Conservation (phyloP, 1,140 invertebrate genomes). For the Trachymyrmex cornetzi region DNA sequence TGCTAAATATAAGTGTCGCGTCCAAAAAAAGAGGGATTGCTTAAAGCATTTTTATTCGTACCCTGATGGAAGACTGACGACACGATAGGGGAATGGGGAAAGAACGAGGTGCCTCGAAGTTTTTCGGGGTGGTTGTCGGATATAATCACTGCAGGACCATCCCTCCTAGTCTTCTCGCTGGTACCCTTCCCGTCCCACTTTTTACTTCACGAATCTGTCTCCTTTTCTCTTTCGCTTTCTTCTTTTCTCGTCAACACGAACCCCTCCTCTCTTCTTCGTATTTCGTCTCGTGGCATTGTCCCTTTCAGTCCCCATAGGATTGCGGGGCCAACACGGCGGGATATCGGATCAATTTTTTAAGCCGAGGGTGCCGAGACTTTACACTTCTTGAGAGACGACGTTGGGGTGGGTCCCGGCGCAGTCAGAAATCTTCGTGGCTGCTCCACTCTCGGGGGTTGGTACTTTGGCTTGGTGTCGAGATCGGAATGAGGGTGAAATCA, state of each 20-base stretch:
- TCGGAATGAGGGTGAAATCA: conserved; percentile 78
- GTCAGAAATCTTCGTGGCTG: conserved; percentile 45
- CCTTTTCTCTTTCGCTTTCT: conserved; percentile 7
- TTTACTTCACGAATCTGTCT: conserved; percentile 32
- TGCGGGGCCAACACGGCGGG: conserved; percentile 85
- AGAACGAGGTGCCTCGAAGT: conserved; percentile 75
- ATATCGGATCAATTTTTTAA: conserved; percentile 85
- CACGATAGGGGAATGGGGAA: conserved; percentile 38
- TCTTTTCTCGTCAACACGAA: conserved; percentile 51
- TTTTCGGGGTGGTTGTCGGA: conserved; percentile 82
- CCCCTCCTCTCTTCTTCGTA: conserved; percentile 54
- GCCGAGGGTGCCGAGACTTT: conserved; percentile 86
- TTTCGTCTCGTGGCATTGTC: conserved; percentile 83
- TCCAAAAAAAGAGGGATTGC: conserved; percentile 78
- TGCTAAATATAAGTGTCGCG: conserved; percentile 85
- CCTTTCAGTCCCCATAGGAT: conserved; percentile 84
- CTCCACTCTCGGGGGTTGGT: conserved; percentile 64
- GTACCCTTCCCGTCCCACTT: conserved; percentile 57
- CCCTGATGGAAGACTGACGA: conserved; percentile 68
- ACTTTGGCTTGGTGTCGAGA: conserved; percentile 48
- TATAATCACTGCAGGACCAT: conserved; percentile 83
- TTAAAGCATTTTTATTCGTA: conserved; percentile 85
- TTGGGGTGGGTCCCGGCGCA: conserved; percentile 53
- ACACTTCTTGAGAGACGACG: conserved; percentile 84
- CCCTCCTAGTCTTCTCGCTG: conserved; percentile 67